Percentiles rank a stretch among this genome's conserved stretches.
phyloP scores from a whole-genome alignment of 1,140 invertebrate genomes.

The Bombus superbus region DNA sequence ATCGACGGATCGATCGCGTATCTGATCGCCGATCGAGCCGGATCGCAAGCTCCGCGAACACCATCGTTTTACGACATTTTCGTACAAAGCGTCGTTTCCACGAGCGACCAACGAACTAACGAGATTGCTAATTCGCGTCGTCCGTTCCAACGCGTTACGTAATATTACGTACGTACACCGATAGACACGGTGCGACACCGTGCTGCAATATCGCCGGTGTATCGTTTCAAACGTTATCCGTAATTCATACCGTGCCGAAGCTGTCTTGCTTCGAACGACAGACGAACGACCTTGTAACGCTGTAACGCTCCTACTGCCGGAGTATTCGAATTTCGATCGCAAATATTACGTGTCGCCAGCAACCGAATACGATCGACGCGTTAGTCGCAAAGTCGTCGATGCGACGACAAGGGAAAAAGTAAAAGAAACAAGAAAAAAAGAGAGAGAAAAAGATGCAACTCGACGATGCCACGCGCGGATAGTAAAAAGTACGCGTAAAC shows the following conservation, averaged over 20 bases:
- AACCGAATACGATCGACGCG: conserved; percentile 60
- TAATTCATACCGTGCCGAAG: conserved; percentile 72
- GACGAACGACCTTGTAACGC: conserved; percentile 70
- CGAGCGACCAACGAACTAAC: conserved; percentile 5
- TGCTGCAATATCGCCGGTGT: conserved; percentile 68
- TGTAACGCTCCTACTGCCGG: conserved; percentile 4
- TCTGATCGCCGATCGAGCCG: not conserved
- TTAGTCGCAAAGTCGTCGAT: conserved; percentile 40
- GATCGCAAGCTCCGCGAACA: not conserved
- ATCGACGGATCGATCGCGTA: not conserved
- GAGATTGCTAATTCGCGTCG: conserved; percentile 50
- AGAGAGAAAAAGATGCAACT: conserved; percentile 1
- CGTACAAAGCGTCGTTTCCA: conserved; percentile 33
- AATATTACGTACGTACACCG: conserved; percentile 48
- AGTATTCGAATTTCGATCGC: conserved; percentile 71
- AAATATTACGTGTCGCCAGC: conserved; percentile 71
- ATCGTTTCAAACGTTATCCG: conserved; percentile 73
- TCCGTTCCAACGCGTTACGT: conserved; percentile 51
- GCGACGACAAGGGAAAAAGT: not conserved
- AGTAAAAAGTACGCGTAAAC: conserved; percentile 8
- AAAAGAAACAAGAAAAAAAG: not conserved
- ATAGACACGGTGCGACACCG: conserved; percentile 25
- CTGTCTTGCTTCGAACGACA: conserved; percentile 59
- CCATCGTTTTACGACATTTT: no score
- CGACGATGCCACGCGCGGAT: not conserved